Evolutionary conservation across 2,888 invertebrate species (phyloP), one percentile per base, ranked within the genome.

Genomic region (Luperina testacea): DNA sequence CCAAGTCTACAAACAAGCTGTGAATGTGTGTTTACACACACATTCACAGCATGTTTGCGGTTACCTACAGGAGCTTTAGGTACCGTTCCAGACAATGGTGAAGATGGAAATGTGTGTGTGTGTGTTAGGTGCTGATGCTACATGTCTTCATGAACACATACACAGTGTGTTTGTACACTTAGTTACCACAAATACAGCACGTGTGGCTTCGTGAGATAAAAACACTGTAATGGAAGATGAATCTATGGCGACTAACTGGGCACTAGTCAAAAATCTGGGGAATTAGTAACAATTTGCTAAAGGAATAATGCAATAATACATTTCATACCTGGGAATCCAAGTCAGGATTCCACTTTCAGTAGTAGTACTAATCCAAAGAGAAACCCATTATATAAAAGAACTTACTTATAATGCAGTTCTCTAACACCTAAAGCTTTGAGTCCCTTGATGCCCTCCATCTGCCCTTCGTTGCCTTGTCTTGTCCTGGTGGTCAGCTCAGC

Each of bases 391-490:
- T n/a, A 1, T 61, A 11, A 13, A 11, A 15, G 0, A 27, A 89
- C 95, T 92, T 89, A 97, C 97, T 97, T 97, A 80, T 97, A 97
- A 93, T 97, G 97, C 48, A 97, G 87, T 83, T 97, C 97, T 57
- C 97, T 90, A 0, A 97, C 97, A 17, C 97, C 97, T 53, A 97
- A 95, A 9, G 98, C 97, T 90, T 98, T 98, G 11, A 99, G 95
- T 0, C 99, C 99, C 77, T 98, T 97, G 67, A 99, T 97, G 64
- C 99, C 99, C 85, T 99, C 99, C 91, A 97, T 97, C 87, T 98
- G 98, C 11, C 98, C 97, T 4, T 98, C 98, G 84, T 98, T 98
- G 78, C 97, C 98, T 6, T 97, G 97, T 88, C 98, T 98, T 75
- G 98, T 98, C 24, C 98, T 97, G 0, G 98, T 97, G 0, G 98